phyloP scores from a whole-genome alignment of 2,113 vertebrate species.

The Plecotus auritus region DNA sequence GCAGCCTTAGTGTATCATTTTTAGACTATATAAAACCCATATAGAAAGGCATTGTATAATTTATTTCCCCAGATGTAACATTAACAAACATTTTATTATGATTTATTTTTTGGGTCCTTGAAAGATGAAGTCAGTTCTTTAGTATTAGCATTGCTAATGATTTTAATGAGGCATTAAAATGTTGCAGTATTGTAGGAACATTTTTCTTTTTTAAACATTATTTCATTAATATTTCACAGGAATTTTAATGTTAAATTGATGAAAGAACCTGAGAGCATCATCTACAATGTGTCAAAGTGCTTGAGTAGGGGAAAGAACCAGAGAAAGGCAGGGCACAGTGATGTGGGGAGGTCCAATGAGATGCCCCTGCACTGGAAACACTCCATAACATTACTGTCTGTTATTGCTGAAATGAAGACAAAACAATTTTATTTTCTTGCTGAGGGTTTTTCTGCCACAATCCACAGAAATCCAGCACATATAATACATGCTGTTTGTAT shows the following conservation, averaged over 20 bases:
- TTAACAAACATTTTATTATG: constrained; percentile 88
- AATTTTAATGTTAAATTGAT: constrained; percentile 84
- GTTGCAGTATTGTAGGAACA: constrained; percentile 85
- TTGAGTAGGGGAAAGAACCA: constrained; percentile 65
- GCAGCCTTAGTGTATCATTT: constrained; percentile 77
- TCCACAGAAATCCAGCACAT: background rate
- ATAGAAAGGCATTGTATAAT: constrained; percentile 78
- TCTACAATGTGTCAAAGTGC: constrained; percentile 78
- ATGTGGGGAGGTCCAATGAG: constrained; percentile 51
- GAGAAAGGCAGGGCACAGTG: constrained; percentile 66
- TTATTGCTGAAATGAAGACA: constrained; percentile 69
- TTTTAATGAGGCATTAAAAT: constrained; percentile 92
- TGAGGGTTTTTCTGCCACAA: constrained; percentile 61
- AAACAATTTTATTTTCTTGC: constrained; percentile 67
- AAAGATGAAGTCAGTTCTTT: constrained; percentile 88
- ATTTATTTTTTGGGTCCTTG: constrained; percentile 87
- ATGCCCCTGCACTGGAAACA: constrained; percentile 41
- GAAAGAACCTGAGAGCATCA: constrained; percentile 81
- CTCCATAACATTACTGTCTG: constrained; percentile 36
- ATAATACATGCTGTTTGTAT: background rate
- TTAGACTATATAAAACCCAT: constrained; percentile 72
- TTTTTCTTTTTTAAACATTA: constrained; percentile 88
- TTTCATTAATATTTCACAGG: constrained; percentile 88
- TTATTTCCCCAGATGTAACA: constrained; percentile 83
- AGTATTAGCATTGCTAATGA: constrained; percentile 90